These are phyloP conservation scores for Leucopsar rothschildi DNA, from an alignment of 2,113 vertebrate species.

Conservation along the genomic window DNA sequence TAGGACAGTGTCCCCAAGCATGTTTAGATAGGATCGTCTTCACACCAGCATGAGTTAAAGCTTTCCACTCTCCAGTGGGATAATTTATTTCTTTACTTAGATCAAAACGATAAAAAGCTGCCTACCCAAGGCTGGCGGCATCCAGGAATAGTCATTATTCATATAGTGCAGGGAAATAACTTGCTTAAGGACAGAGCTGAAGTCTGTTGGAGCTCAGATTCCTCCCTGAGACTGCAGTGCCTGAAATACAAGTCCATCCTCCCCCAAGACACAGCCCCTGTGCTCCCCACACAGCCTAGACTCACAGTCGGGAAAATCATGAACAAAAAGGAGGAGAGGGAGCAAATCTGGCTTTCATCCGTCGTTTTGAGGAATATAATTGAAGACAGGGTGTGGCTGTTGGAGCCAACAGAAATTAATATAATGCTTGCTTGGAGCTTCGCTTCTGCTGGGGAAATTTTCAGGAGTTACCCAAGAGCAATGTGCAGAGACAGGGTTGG, in stretches of 20 bases:
- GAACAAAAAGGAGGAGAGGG: slow-evolving; percentile 1
- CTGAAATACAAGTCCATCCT: slow-evolving; percentile 34
- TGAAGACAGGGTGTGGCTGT: slow-evolving; percentile 45
- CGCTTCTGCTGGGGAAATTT: background rate
- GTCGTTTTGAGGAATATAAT: slow-evolving; percentile 37
- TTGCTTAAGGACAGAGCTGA: background rate
- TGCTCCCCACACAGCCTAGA: background rate
- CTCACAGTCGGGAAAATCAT: background rate
- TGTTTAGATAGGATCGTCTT: background rate
- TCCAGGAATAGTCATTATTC: background rate
- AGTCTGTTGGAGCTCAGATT: background rate
- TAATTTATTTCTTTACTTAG: slow-evolving; percentile 23
- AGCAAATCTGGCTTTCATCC: slow-evolving; percentile 37
- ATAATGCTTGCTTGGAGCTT: slow-evolving; percentile 25
- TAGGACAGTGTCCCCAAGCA: background rate
- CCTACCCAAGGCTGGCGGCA: slow-evolving; percentile 16
- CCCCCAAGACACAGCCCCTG: background rate
- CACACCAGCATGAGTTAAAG: background rate
- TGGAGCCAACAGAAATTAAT: slow-evolving; percentile 26
- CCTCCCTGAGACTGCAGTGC: background rate
- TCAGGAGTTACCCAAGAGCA: background rate
- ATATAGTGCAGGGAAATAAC: background rate
- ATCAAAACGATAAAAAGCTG: slow-evolving; percentile 22
- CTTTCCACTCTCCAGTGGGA: background rate
- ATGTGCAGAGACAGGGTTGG: background rate